Percentiles rank a stretch among this genome's conserved stretches.
Conservation (phyloP, 2,888 invertebrate species). For the Dermolepida albohirtum region DNA sequence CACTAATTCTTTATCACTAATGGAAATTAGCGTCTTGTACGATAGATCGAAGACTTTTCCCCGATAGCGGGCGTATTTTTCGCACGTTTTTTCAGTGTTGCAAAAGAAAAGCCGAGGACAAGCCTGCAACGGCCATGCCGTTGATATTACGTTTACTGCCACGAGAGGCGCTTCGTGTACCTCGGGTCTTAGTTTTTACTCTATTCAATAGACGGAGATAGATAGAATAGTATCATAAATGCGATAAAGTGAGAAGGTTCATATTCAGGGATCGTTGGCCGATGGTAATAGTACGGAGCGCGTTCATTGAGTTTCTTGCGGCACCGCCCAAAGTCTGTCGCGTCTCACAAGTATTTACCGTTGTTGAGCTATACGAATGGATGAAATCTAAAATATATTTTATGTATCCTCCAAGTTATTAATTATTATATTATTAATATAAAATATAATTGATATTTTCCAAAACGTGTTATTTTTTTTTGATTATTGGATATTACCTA, state of each 20-base stretch:
- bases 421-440: too few relatives aligned
- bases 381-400: slow-evolving; percentile 41
- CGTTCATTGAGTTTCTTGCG: slow-evolving; percentile 60
- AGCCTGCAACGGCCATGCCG: slow-evolving; percentile 32
- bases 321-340: slow-evolving; percentile 63
- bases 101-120: slow-evolving; percentile 47
- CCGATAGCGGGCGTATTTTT: slow-evolving; percentile 43
- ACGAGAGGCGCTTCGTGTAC: slow-evolving; percentile 31
- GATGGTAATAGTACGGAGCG: slow-evolving; percentile 59
- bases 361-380: slow-evolving; percentile 51
- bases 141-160: slow-evolving; percentile 35
- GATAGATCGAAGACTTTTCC: slow-evolving; percentile 28
- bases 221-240: slow-evolving; percentile 6
- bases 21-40: slow-evolving; percentile 12
- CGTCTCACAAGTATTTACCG: slow-evolving; percentile 55
- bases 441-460: too few relatives aligned
- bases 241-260: slow-evolving; percentile 38
- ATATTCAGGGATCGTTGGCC: slow-evolving; percentile 62
- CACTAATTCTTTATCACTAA: slow-evolving; percentile 39
- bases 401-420: slow-evolving; percentile 39
- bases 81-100: slow-evolving; percentile 51
- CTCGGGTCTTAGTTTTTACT: slow-evolving; percentile 14
- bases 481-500: too few relatives aligned
- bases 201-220: slow-evolving; percentile 43
- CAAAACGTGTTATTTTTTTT: too few relatives aligned